Conservation (phyloP, 2,888 invertebrate species). For the Tholera decimalis region DNA sequence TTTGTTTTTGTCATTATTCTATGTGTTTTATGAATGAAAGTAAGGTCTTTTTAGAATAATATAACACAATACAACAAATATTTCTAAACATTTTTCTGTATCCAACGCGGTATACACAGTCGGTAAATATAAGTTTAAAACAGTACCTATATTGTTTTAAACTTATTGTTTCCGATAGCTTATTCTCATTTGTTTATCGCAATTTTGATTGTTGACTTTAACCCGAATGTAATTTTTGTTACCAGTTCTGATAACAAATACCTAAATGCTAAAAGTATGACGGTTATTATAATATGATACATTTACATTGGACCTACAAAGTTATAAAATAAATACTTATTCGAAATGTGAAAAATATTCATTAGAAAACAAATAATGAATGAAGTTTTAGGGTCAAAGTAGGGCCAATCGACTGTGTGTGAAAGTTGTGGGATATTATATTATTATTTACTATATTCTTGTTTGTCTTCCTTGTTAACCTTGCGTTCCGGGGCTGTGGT, state of each 20-base stretch:
- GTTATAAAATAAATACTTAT: too few species aligned
- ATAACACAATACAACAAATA: background rate
- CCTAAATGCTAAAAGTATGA: background rate
- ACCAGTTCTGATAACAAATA: conserved; percentile 9
- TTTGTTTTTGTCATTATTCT: background rate
- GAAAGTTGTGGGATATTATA: too few species aligned
- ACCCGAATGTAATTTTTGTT: background rate
- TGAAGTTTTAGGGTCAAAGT: background rate
- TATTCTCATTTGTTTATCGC: conserved; percentile 17
- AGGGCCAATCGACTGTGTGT: too few species aligned
- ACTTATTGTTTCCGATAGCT: conserved; percentile 4
- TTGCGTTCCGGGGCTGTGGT: too few species aligned
- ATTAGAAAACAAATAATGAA: background rate
- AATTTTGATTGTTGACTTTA: conserved; percentile 11
- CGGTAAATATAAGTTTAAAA: too few species aligned
- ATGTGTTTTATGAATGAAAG: conserved; percentile 22
- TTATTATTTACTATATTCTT: too few species aligned
- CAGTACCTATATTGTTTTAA: conserved; percentile 9
- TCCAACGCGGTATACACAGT: background rate
- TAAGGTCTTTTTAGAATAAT: background rate
- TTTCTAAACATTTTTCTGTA: background rate
- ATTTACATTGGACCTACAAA: too few species aligned
- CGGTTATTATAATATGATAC: background rate
- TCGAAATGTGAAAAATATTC: background rate
- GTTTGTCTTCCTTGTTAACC: too few species aligned